Evolutionary conservation across 1,140 invertebrate genomes (phyloP).

Genomic region (Euwallacea similis): DNA sequence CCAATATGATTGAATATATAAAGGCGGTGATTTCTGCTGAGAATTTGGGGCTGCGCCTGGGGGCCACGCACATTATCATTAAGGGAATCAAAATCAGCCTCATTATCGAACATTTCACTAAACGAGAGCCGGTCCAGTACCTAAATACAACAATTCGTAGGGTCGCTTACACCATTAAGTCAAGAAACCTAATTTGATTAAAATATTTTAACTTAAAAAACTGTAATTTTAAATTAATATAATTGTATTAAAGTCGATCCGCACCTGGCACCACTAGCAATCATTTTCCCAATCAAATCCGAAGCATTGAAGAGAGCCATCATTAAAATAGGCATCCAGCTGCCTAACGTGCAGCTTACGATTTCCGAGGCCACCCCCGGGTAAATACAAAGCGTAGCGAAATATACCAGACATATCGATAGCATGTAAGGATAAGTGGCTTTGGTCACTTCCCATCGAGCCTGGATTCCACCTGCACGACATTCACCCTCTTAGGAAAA

Average conservation of each 20-base stretch:
- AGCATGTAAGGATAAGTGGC: conserved; percentile 87
- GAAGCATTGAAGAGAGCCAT: conserved; percentile 87
- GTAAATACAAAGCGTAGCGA: conserved; percentile 84
- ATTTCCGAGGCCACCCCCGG: conserved; percentile 89
- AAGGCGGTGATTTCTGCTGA: conserved; percentile 70
- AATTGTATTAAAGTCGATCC: not conserved
- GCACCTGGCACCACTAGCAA: conserved; percentile 58
- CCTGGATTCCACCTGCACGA: conserved; percentile 65
- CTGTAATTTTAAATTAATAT: conserved; percentile 53
- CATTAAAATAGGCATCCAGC: conserved; percentile 89
- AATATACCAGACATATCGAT: conserved; percentile 82
- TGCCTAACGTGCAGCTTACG: conserved; percentile 74
- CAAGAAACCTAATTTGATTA: no score
- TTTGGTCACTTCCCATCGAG: conserved; percentile 75
- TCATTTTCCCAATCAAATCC: conserved; percentile 78
- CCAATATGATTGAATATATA: conserved; percentile 72
- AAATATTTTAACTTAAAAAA: not conserved
- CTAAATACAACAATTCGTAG: conserved; percentile 56
- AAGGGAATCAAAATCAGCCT: conserved; percentile 77
- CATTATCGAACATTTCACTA: conserved; percentile 59
- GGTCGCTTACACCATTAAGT: no score
- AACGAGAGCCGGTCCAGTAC: conserved; percentile 75
- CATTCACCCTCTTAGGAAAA: not conserved
- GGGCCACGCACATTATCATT: conserved; percentile 77
- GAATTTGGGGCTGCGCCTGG: conserved; percentile 70